phyloP scores from a whole-genome alignment of 1,140 invertebrate species.

The Zaprionus nigranus region DNA sequence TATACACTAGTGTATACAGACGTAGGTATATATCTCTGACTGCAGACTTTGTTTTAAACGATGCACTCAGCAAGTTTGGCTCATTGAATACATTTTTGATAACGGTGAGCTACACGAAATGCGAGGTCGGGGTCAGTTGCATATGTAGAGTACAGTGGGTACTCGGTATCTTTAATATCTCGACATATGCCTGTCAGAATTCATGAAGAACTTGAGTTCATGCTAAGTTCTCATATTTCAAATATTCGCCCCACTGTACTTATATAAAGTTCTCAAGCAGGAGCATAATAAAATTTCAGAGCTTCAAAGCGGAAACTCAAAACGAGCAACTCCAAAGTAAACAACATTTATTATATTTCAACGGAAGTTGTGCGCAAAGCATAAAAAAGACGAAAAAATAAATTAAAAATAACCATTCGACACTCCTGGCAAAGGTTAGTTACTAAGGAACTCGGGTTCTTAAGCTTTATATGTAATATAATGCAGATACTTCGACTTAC shows the following conservation, averaged over 20 bases:
- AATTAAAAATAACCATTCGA: not conserved
- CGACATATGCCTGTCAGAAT: not conserved
- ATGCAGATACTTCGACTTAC: conserved; percentile 23
- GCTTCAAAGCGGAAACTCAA: conserved; percentile 5
- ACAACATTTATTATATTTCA: conserved; percentile 5
- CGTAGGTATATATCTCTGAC: not conserved
- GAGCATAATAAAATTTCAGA: not conserved
- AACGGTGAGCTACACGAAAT: conserved; percentile 25
- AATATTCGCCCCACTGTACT: not conserved
- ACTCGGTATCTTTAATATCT: not conserved
- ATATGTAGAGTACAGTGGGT: not conserved
- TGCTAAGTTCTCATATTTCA: not conserved
- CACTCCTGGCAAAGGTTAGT: not conserved
- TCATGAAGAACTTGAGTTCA: not conserved
- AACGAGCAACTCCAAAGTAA: conserved; percentile 3
- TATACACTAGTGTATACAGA: not conserved
- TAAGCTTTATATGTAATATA: not conserved
- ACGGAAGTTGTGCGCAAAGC: not conserved
- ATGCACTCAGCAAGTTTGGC: conserved; percentile 11
- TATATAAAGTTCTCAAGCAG: not conserved
- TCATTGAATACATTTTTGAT: conserved; percentile 10
- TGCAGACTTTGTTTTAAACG: conserved; percentile 35
- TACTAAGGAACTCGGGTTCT: not conserved
- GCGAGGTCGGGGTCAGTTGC: conserved; percentile 25
- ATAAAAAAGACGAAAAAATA: not conserved